Conservation (phyloP, 1,140 invertebrate genomes). For the Lethrus apterus region DNA sequence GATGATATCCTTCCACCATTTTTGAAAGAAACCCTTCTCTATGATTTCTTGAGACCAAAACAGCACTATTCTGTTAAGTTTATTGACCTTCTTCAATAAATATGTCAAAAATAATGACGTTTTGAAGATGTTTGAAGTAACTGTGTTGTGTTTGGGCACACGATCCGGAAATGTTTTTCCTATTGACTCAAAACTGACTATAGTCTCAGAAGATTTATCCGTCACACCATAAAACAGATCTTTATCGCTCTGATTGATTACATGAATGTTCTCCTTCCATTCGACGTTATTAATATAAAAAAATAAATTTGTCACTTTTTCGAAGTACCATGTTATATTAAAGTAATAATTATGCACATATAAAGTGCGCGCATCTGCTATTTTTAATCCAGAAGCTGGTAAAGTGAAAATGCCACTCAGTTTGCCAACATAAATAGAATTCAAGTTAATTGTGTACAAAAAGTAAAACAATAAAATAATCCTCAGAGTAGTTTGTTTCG, state of each 20-base stretch:
- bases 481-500: background rate
- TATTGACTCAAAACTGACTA: background rate
- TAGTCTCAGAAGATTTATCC: background rate
- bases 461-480: background rate
- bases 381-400: background rate
- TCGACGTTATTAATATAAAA: background rate
- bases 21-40: background rate
- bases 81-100: background rate
- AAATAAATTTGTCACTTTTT: background rate
- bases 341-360: background rate
- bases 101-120: background rate
- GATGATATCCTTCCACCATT: conserved; percentile 5
- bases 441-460: background rate
- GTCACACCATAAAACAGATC: background rate
- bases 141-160: background rate
- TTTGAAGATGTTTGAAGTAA: background rate
- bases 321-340: conserved; percentile 1
- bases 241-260: background rate
- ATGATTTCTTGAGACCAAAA: conserved; percentile 6
- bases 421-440: conserved; percentile 1
- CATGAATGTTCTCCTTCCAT: background rate
- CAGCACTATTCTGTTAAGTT: background rate
- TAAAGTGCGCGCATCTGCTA: background rate
- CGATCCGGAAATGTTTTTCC: background rate
- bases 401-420: conserved; percentile 3